Percentiles rank a stretch among this genome's conserved stretches.
Evolutionary conservation across 2,888 invertebrate genomes (phyloP).

Genomic region (Sphaeridia pumilis): DNA sequence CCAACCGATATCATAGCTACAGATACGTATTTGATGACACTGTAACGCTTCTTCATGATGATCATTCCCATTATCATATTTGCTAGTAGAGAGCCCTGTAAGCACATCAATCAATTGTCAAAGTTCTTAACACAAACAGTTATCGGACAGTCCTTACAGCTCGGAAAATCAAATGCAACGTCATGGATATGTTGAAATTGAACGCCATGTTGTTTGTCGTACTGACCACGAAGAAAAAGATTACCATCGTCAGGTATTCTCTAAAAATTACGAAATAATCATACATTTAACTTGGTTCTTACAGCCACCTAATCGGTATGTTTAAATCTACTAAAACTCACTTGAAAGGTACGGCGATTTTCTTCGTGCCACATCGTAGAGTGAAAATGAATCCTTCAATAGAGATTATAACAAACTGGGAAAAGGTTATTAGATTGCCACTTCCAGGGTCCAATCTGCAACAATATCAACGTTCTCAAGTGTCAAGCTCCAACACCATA

Average conservation of each 20-base stretch:
- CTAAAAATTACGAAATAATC: no score
- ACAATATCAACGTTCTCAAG: constrained; percentile 31
- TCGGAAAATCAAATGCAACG: constrained; percentile 96
- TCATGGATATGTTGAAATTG: constrained; percentile 93
- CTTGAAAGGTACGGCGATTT: constrained; percentile 52
- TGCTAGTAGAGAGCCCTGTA: constrained; percentile 85
- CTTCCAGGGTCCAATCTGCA: constrained; percentile 75
- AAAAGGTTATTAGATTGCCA: constrained; percentile 90
- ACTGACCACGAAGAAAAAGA: constrained; percentile 82
- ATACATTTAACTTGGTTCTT: constrained; percentile 16
- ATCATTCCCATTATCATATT: constrained; percentile 91
- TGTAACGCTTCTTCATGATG: constrained; percentile 71
- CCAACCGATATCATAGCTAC: constrained; percentile 88
- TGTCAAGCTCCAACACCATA: no score
- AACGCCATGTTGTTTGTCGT: constrained; percentile 92
- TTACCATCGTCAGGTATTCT: constrained; percentile 68
- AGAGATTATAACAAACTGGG: constrained; percentile 85
- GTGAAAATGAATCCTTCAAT: constrained; percentile 72
- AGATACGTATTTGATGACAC: constrained; percentile 73
- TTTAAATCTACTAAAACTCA: no score
- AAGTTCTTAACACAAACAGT: no score
- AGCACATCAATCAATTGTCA: no score
- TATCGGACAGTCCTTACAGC: no score
- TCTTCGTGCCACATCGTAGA: constrained; percentile 64
- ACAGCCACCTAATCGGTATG: no score